Percentiles rank a stretch among this genome's conserved stretches.
Conservation (phyloP, 92 coral and sea anemone genomes). For the Parazoanthus swiftii region DNA sequence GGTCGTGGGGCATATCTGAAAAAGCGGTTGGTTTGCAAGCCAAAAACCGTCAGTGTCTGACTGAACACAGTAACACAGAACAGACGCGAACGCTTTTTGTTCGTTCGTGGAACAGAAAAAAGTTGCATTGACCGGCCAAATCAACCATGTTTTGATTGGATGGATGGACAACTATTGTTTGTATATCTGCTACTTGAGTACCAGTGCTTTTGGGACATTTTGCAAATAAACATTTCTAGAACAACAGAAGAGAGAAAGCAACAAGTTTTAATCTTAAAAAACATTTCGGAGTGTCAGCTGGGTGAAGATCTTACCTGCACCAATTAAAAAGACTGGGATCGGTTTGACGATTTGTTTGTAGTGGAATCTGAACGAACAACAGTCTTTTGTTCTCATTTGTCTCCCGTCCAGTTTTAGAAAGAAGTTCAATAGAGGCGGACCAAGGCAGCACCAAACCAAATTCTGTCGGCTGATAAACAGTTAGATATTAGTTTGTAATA, state of each 20-base stretch:
- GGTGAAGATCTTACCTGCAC: conserved; percentile 21
- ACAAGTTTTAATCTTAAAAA: neutral
- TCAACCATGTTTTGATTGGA: too few relatives aligned
- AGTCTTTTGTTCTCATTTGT: conserved; percentile 14
- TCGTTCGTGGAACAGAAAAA: too few relatives aligned
- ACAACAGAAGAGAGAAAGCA: neutral
- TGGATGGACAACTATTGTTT: too few relatives aligned
- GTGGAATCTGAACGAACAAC: conserved; percentile 13
- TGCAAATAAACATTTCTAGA: too few relatives aligned
- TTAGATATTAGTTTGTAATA: neutral
- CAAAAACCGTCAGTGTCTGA: too few relatives aligned
- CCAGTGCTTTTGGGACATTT: too few relatives aligned
- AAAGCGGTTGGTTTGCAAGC: too few relatives aligned
- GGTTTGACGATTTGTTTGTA: conserved; percentile 8
- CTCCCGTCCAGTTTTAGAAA: neutral
- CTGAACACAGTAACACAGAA: too few relatives aligned
- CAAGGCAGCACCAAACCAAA: conserved; percentile 25
- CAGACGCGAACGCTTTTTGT: too few relatives aligned
- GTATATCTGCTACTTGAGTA: too few relatives aligned
- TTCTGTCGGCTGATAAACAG: conserved; percentile 16
- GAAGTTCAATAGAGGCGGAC: neutral
- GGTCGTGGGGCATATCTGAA: too few relatives aligned
- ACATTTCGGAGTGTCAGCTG: neutral
- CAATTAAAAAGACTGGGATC: neutral
- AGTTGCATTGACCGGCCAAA: too few relatives aligned